These are phyloP conservation scores for Serilophus lunatus DNA, from an alignment of 2,113 vertebrate genomes.

Conservation along the genomic window DNA sequence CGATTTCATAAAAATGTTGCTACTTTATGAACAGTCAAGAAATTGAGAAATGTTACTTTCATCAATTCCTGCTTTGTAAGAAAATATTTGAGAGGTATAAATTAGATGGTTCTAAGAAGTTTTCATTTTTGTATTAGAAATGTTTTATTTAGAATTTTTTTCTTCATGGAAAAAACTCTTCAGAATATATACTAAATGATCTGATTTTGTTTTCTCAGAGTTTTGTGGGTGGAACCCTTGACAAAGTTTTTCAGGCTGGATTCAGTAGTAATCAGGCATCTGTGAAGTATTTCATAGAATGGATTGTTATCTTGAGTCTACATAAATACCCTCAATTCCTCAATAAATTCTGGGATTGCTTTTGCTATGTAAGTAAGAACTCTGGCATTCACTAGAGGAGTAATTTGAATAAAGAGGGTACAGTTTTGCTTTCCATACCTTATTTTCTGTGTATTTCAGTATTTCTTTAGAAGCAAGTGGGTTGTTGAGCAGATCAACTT, in stretches of 20 bases:
- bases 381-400: background rate
- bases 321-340: constrained; percentile 81
- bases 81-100: background rate
- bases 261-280: constrained; percentile 91
- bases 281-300: constrained; percentile 93
- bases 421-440: background rate
- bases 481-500: background rate
- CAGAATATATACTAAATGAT: background rate
- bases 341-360: constrained; percentile 86
- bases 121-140: background rate
- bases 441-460: background rate
- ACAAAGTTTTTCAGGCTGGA: constrained; percentile 82
- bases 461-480: background rate
- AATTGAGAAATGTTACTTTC: background rate
- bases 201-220: constrained; percentile 71
- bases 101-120: background rate
- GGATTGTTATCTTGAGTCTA: constrained; percentile 87
- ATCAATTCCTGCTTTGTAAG: background rate
- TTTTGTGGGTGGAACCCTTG: constrained; percentile 78
- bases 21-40: background rate
- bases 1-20: background rate
- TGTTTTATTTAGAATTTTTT: background rate
- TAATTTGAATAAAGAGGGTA: background rate
- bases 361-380: constrained; percentile 79
- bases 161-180: background rate